These are phyloP conservation scores for Lophotis ruficrista DNA, from an alignment of 2,113 vertebrate genomes.

Conservation along the genomic window DNA sequence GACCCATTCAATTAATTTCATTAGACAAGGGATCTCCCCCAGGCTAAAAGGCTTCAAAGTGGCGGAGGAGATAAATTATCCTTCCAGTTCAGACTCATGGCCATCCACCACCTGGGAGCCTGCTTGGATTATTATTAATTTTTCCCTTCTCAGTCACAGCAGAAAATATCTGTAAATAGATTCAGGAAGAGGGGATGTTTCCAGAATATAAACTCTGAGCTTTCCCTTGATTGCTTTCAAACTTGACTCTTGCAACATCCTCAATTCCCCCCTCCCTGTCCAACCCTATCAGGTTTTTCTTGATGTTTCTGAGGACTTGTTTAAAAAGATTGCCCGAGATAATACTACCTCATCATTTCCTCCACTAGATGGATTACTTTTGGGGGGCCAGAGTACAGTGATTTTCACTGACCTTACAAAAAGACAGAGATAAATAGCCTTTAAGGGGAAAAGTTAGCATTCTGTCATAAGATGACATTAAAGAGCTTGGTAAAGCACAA, in stretches of 20 bases:
- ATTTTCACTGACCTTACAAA: constrained; percentile 60
- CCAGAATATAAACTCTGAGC: constrained; percentile 15
- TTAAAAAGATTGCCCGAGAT: constrained; percentile 39
- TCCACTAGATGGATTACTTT: constrained; percentile 32
- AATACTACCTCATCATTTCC: constrained; percentile 48
- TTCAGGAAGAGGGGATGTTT: constrained; percentile 4
- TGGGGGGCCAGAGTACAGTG: neutral
- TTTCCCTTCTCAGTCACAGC: neutral
- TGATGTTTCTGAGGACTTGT: constrained; percentile 20
- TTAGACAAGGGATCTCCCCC: constrained; percentile 49
- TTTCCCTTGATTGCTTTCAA: constrained; percentile 35
- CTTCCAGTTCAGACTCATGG: constrained; percentile 54
- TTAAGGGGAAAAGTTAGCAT: constrained; percentile 39
- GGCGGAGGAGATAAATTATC: constrained; percentile 57
- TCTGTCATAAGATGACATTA: constrained; percentile 42
- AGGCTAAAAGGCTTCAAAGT: constrained; percentile 58
- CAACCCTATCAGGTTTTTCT: neutral
- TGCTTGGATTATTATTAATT: constrained; percentile 56
- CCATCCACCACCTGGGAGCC: constrained; percentile 2
- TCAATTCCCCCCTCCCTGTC: neutral
- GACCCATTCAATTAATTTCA: constrained; percentile 54
- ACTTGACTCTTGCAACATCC: neutral
- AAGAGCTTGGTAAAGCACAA: constrained; percentile 54
- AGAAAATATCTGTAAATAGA: constrained; percentile 31
- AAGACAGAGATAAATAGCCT: constrained; percentile 52